Evolutionary conservation across 2,888 invertebrate species (phyloP), one percentile per base, ranked within the genome.

Genomic region (Hydrotaea diabolus): DNA sequence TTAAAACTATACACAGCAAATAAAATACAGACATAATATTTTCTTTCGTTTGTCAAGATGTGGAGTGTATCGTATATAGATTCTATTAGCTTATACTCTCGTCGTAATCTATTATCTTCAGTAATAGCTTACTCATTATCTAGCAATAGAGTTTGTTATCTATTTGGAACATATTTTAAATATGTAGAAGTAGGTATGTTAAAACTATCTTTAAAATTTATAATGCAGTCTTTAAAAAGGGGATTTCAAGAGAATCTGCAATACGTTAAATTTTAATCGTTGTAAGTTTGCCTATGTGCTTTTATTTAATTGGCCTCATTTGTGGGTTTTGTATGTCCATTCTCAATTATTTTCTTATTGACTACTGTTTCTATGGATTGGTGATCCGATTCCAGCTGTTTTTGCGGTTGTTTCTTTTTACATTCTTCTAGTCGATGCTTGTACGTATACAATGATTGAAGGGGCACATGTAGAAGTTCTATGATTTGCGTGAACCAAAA

Each of bases 391-490:
- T 74, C 83, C 64, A 75, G 80, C 69, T 81, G 23, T 31, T 59
- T 82, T 31, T 80, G 69, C 13, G 88, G 89, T 49, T 87, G 77
- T 62, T 83, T 86, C 49, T 88, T 89, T 72, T 89, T 87, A n/a
- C 80, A 82, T 71, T 87, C 88, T 79, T 90, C 90, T 36, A 89
- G 85, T 5, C 89, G 88, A 43, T 89, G 89, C 89, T 91, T 92
- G 88, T 92, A 92, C 88, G 94, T 94, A 92, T 97, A 97, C 88
- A 97, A 94, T 69, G 96, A 95, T 92, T 97, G 97, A 88, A 98
- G 93, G 62, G 97, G 97, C 87, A 97, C 96, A 91, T 98, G 97
- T 64, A 98, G 94, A 83, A 98, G 93, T 93, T 98, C 97, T 88
- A 97, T 95, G 89, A 98, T 94, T 93, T 96, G 95, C 87, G 96